These are phyloP conservation scores for Meleagris gallopavo DNA, from an alignment of 2,113 vertebrate species.

Conservation along the genomic window DNA sequence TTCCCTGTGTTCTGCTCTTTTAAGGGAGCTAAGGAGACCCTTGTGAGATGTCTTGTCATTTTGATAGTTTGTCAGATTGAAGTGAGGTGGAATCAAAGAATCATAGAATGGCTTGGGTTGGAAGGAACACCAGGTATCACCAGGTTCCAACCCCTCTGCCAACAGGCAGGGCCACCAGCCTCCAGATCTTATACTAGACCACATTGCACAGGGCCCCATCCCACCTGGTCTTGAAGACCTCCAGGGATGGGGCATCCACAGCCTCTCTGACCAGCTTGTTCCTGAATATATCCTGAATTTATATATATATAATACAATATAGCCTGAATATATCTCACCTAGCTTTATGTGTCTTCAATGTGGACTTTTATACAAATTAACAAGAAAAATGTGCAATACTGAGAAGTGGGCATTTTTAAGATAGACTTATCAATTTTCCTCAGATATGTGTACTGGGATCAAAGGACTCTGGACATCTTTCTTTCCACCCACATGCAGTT, in stretches of 20 bases:
- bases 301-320: no score
- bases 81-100: neutral
- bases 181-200: no score
- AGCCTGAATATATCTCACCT: neutral
- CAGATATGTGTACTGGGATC: neutral
- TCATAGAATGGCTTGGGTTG: no score
- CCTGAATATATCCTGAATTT: no score
- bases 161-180: no score
- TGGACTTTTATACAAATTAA: neutral
- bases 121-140: no score
- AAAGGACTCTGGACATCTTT: neutral
- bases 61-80: neutral
- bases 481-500: rapidly evolving
- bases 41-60: neutral
- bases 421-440: neutral
- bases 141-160: no score
- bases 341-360: neutral
- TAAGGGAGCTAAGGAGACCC: neutral
- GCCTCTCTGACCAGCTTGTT: no score
- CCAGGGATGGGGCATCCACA: no score
- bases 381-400: neutral
- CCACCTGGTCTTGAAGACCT: no score
- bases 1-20: neutral
- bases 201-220: no score
- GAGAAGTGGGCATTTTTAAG: neutral